Evolutionary conservation across 2,797 vertebrate genomes (phyloP).

Genomic region (Amphiprion clarkii): DNA sequence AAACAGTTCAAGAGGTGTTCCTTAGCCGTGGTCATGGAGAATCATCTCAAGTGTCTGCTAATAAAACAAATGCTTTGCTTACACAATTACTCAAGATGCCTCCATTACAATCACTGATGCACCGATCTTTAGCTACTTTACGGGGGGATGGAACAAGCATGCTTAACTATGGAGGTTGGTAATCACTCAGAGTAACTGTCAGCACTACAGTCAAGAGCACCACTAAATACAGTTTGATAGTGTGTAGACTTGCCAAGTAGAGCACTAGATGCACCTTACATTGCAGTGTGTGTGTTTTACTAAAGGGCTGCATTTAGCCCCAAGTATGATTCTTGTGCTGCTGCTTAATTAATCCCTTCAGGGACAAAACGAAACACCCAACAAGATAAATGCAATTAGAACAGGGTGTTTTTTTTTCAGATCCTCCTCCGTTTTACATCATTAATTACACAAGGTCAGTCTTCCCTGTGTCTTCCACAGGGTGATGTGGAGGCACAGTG

Average conservation of each 20-base stretch:
- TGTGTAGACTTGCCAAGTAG: slow-evolving; percentile 30
- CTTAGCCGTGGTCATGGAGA: slow-evolving; percentile 12
- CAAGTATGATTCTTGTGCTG: slow-evolving; percentile 50
- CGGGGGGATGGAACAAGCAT: background rate
- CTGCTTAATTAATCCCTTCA: slow-evolving; percentile 75
- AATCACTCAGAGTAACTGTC: slow-evolving; percentile 26
- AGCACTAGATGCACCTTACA: slow-evolving; percentile 50
- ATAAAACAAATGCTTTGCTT: slow-evolving; percentile 27
- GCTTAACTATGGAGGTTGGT: slow-evolving; percentile 10
- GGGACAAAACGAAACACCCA: slow-evolving; percentile 69
- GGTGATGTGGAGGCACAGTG: slow-evolving; percentile 54
- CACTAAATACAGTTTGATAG: slow-evolving; percentile 28
- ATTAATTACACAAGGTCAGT: slow-evolving; percentile 81
- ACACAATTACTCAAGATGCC: slow-evolving; percentile 10
- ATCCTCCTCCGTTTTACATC: slow-evolving; percentile 68
- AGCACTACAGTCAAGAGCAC: slow-evolving; percentile 24
- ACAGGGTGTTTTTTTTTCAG: slow-evolving; percentile 55
- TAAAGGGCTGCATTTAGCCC: slow-evolving; percentile 66
- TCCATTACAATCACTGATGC: slow-evolving; percentile 34
- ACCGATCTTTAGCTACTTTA: slow-evolving; percentile 1
- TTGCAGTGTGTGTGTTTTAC: slow-evolving; percentile 70
- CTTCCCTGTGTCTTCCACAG: slow-evolving; percentile 62
- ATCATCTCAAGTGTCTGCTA: slow-evolving; percentile 13
- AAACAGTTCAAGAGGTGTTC: slow-evolving; percentile 1
- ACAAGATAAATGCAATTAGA: slow-evolving; percentile 78